Percentiles rank a stretch among this genome's conserved stretches.
Conservation (phyloP, 2,113 vertebrate species). For the Ifrita kowaldi region DNA sequence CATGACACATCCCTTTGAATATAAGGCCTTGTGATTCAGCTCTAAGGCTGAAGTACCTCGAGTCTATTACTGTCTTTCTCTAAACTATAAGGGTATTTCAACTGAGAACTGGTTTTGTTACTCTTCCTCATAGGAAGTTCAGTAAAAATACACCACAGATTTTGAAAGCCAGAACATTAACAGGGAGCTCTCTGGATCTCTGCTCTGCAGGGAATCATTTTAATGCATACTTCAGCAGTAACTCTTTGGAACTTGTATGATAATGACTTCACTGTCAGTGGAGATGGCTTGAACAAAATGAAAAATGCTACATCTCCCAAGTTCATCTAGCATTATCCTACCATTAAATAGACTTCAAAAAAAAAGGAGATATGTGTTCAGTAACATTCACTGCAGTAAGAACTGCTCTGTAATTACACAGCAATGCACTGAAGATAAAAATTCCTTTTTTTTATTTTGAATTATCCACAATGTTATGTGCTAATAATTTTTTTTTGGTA, state of each 20-base stretch:
- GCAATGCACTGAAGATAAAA: background rate
- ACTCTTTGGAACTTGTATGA: conserved; percentile 16
- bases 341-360: conserved; percentile 10
- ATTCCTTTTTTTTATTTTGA: background rate
- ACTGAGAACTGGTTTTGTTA: conserved; percentile 5
- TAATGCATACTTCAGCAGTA: conserved; percentile 35
- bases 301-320: conserved; percentile 18
- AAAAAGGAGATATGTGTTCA: background rate
- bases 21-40: background rate
- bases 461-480: background rate
- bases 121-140: background rate
- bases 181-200: background rate
- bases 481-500: background rate
- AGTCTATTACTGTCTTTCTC: background rate
- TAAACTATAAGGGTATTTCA: conserved; percentile 9
- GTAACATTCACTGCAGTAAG: background rate
- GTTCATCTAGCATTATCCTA: conserved; percentile 15
- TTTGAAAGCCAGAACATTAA: conserved; percentile 6
- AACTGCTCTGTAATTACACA: conserved; percentile 16
- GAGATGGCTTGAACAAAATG: conserved; percentile 7
- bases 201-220: conserved; percentile 44
- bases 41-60: background rate
- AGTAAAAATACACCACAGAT: background rate
- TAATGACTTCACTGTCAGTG: conserved; percentile 39
- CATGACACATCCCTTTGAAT: background rate